A percentile compares a stretch with the other conserved stretches of the same genome.
Conservation (phyloP, 1,140 invertebrate genomes). For the Zaprionus gabonicus region DNA sequence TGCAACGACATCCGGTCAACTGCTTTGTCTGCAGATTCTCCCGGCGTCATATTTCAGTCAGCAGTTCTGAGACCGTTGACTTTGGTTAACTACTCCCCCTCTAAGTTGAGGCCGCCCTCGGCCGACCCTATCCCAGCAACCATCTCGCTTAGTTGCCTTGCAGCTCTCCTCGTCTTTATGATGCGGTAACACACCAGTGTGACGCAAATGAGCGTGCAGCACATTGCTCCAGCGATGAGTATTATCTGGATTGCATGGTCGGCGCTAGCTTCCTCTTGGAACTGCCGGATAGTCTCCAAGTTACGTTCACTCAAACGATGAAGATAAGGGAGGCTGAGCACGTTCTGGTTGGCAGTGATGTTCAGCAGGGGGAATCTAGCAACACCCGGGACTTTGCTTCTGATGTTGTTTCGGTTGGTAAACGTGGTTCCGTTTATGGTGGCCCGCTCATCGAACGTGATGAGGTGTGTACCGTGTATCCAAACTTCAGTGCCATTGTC, state of each 20-base stretch:
- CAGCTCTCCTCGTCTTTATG: not conserved
- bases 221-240: no score
- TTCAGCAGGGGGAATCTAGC: not conserved
- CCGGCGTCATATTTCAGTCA: no score
- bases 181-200: not conserved
- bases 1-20: no score
- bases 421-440: constrained; percentile 27
- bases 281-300: not conserved
- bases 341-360: not conserved
- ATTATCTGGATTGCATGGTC: not conserved
- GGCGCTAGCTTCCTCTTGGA: not conserved
- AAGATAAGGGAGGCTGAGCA: not conserved
- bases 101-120: no score
- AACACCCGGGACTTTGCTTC: not conserved
- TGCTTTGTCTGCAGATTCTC: no score
- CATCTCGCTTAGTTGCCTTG: not conserved
- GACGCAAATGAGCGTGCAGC: constrained; percentile 9
- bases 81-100: no score
- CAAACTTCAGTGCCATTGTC: constrained; percentile 22
- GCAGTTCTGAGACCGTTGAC: no score
- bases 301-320: not conserved
- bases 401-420: not conserved
- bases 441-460: constrained; percentile 22
- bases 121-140: no score
- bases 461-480: constrained; percentile 28